Evolutionary conservation across 2,888 invertebrate species (phyloP).

Genomic region (Nephrotoma guestfalica): DNA sequence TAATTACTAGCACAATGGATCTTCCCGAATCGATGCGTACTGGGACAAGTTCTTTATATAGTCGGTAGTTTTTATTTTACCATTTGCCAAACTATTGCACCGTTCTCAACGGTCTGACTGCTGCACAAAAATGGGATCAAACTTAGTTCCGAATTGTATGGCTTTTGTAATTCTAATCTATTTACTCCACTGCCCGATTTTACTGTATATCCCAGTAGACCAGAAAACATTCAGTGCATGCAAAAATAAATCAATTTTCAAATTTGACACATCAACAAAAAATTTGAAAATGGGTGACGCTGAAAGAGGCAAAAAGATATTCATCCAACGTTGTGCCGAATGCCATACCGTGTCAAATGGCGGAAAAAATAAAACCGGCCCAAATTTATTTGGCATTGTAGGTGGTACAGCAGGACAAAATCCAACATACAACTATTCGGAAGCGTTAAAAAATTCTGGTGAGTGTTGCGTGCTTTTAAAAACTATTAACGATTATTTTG

Average conservation of each 20-base stretch:
- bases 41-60: no score
- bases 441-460: background rate
- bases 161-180: no score
- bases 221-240: background rate
- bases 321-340: constrained; percentile 85
- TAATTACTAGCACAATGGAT: no score
- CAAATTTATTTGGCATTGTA: constrained; percentile 7
- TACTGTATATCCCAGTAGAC: background rate
- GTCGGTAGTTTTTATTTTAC: no score
- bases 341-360: constrained; percentile 86
- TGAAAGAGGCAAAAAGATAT: constrained; percentile 88
- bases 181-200: no score
- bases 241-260: background rate
- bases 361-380: constrained; percentile 65
- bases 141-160: no score
- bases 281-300: constrained; percentile 20
- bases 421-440: background rate
- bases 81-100: no score
- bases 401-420: constrained; percentile 19
- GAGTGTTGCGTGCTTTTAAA: background rate
- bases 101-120: no score
- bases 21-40: no score
- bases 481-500: background rate
- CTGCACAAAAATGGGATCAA: no score
- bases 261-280: background rate